These are phyloP conservation scores for Australoheros scitulus DNA, from an alignment of 2,113 vertebrate species.

Conservation along the genomic window DNA sequence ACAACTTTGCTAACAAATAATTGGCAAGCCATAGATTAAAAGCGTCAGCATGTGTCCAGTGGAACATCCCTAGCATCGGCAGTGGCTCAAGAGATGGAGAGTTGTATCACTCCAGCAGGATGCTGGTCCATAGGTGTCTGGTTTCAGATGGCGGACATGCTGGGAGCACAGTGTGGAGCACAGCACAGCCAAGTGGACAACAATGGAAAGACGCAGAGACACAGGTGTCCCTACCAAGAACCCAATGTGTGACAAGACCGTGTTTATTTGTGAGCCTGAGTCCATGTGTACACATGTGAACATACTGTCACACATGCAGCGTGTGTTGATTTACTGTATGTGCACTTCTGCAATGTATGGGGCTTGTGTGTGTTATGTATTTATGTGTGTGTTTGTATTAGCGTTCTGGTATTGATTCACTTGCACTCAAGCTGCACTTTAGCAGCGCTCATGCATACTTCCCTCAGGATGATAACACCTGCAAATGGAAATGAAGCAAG, in stretches of 20 bases:
- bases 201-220: constrained; percentile 71
- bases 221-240: constrained; percentile 63
- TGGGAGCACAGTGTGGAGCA: constrained; percentile 78
- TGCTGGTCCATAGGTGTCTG: constrained; percentile 68
- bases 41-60: constrained; percentile 5
- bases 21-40: background rate
- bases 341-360: background rate
- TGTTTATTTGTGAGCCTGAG: constrained; percentile 27
- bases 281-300: constrained; percentile 7
- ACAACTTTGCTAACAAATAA: background rate
- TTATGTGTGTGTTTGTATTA: constrained; percentile 41
- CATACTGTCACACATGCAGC: background rate
- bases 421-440: constrained; percentile 67
- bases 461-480: constrained; percentile 63
- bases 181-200: constrained; percentile 81
- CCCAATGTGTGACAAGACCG: constrained; percentile 29
- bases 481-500: constrained; percentile 60
- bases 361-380: constrained; percentile 13
- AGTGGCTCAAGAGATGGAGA: constrained; percentile 47
- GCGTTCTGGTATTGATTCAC: constrained; percentile 65
- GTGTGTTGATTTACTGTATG: background rate
- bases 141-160: constrained; percentile 72
- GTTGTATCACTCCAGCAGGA: constrained; percentile 56
- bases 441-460: constrained; percentile 60
- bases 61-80: constrained; percentile 56